Evolutionary conservation across 1,140 invertebrate genomes (phyloP).

Genomic region (Drosophila grimshawi): DNA sequence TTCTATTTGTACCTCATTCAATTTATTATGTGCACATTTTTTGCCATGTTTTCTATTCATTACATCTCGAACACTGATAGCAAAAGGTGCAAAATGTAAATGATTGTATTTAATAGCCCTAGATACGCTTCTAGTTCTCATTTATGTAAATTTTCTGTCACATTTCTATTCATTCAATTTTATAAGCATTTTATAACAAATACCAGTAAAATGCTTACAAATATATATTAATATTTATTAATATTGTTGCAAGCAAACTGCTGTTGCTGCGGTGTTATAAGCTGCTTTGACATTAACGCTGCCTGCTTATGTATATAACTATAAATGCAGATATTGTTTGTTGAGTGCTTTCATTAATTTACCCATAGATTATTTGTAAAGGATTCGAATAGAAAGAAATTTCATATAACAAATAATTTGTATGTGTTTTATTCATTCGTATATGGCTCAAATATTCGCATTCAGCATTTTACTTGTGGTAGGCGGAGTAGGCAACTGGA

Average conservation of each 20-base stretch:
- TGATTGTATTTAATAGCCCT: no score
- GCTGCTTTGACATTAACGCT: no score
- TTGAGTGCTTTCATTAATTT: not conserved
- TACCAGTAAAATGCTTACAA: not conserved
- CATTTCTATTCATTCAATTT: no score
- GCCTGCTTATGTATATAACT: no score
- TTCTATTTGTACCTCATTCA: not conserved
- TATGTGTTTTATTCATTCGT: conserved; percentile 14
- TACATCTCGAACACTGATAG: not conserved
- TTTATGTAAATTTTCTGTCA: no score
- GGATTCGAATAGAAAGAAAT: not conserved
- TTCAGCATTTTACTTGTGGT: conserved; percentile 49
- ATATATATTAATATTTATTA: not conserved
- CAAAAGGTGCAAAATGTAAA: not conserved
- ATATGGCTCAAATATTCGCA: conserved; percentile 15
- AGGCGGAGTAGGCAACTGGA: conserved; percentile 63
- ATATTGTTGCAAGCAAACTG: not conserved
- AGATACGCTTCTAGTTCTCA: no score
- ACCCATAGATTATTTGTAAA: not conserved
- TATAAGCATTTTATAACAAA: no score
- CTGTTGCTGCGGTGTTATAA: not conserved
- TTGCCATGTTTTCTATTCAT: conserved; percentile 1
- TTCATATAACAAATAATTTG: not conserved
- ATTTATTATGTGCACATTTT: not conserved
- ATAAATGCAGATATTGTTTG: no score